Percentiles rank a stretch among this genome's conserved stretches.
These are phyloP conservation scores for Tethea ocularis DNA, from an alignment of 2,888 invertebrate species.

Conservation along the genomic window DNA sequence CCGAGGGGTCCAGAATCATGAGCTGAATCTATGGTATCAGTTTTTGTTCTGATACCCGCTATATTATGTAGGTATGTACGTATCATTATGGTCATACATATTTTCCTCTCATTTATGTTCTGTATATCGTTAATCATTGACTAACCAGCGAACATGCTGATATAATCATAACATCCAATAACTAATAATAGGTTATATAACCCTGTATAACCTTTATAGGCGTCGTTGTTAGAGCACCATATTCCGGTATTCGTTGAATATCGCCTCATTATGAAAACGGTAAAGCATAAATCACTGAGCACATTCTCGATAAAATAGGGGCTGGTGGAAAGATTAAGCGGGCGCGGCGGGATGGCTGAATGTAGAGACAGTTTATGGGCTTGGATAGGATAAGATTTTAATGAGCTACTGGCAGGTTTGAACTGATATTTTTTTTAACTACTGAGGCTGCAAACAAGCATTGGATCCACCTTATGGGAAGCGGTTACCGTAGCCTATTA, in stretches of 20 bases:
- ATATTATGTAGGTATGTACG: too few species aligned
- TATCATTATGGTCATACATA: not conserved
- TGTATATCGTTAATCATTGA: not conserved
- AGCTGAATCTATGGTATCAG: too few species aligned
- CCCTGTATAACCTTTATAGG: constrained; percentile 21
- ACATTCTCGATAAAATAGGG: constrained; percentile 33
- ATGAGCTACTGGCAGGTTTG: not conserved
- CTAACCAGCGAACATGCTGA: not conserved
- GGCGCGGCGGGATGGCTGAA: constrained; percentile 7
- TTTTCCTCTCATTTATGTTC: not conserved
- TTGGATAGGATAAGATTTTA: not conserved
- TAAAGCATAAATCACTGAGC: constrained; percentile 47
- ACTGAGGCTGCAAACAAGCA: too few species aligned
- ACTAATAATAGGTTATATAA: constrained; percentile 1
- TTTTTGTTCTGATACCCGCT: too few species aligned
- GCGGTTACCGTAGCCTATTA: too few species aligned
- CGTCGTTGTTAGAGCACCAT: constrained; percentile 38
- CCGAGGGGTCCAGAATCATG: too few species aligned
- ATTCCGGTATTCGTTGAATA: constrained; percentile 42
- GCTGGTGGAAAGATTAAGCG: constrained; percentile 25
- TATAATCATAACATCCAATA: constrained; percentile 1
- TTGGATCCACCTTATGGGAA: too few species aligned
- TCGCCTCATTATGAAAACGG: constrained; percentile 52
- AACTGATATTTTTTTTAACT: not conserved
- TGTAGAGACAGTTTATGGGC: not conserved